Conservation (phyloP, 2,888 invertebrate species). For the Priocnemis perturbator region DNA sequence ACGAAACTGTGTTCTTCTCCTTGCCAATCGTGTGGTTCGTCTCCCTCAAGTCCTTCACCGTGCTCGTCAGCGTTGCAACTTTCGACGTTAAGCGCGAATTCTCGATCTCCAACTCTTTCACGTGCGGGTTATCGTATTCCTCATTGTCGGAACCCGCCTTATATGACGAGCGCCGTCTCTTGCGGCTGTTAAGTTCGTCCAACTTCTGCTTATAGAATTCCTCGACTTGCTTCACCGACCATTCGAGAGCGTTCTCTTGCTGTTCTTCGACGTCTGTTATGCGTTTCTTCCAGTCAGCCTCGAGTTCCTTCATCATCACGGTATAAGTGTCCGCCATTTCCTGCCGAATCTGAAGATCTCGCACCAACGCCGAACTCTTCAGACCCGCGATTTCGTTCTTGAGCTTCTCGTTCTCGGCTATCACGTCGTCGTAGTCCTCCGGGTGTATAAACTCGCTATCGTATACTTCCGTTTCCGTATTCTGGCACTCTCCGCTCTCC, state of each 20-base stretch:
- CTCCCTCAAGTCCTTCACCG: constrained; percentile 54
- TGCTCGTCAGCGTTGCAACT: constrained; percentile 55
- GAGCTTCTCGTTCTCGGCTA: constrained; percentile 62
- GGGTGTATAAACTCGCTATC: constrained; percentile 22
- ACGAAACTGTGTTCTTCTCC: constrained; percentile 60
- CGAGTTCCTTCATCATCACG: constrained; percentile 64
- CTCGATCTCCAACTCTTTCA: constrained; percentile 58
- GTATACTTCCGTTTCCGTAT: constrained; percentile 9
- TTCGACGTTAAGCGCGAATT: constrained; percentile 56
- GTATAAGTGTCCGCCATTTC: constrained; percentile 67
- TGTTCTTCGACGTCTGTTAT: constrained; percentile 64
- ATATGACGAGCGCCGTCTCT: constrained; percentile 53
- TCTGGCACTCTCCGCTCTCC: constrained; percentile 26
- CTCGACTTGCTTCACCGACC: constrained; percentile 62
- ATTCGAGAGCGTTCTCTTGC: constrained; percentile 64
- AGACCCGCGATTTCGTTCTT: constrained; percentile 61
- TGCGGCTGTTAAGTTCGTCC: constrained; percentile 43
- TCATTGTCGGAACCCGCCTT: constrained; percentile 27
- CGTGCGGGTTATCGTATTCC: constrained; percentile 22
- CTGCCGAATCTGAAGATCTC: constrained; percentile 66
- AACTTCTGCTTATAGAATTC: constrained; percentile 64
- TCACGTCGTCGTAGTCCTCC: constrained; percentile 63
- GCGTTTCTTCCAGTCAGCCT: constrained; percentile 66
- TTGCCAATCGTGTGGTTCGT: constrained; percentile 48
- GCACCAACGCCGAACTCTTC: constrained; percentile 58